Evolutionary conservation across 2,113 vertebrate species (phyloP).

Genomic region (Meleagris gallopavo): DNA sequence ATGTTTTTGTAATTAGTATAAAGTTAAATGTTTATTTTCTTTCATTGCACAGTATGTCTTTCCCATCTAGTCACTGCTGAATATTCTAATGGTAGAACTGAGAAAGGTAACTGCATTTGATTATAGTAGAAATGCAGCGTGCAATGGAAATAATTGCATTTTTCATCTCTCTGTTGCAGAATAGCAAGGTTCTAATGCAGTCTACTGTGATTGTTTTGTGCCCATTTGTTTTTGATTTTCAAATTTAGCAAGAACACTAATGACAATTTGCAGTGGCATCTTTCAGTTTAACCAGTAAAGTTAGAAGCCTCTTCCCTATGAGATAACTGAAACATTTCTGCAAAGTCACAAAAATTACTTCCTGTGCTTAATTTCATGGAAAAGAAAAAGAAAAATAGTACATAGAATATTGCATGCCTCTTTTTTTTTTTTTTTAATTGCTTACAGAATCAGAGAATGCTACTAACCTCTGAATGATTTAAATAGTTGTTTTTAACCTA

Average conservation of each 20-base stretch:
- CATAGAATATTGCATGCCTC: neutral
- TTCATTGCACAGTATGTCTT: neutral
- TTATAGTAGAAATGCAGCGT: neutral
- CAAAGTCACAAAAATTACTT: slow-evolving; percentile 16
- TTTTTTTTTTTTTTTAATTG: neutral
- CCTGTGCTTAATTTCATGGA: neutral
- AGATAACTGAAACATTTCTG: neutral
- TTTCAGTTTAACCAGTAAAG: slow-evolving; percentile 13
- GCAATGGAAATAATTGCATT: neutral
- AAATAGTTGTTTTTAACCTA: neutral
- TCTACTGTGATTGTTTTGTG: neutral
- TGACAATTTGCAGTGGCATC: neutral
- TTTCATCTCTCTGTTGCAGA: neutral
- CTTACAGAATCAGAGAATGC: slow-evolving; percentile 13
- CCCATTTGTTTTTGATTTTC: neutral
- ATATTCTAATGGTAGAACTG: neutral
- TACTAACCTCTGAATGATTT: slow-evolving; percentile 19
- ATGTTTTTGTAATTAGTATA: neutral
- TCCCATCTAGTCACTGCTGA: neutral
- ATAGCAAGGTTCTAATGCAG: slow-evolving; percentile 16
- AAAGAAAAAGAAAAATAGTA: neutral
- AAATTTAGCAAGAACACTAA: slow-evolving; percentile 11
- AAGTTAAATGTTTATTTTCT: neutral
- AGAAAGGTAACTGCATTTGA: neutral
- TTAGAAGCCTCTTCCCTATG: neutral